Percentiles rank a stretch among this genome's conserved stretches.
Evolutionary conservation across 2,888 invertebrate species (phyloP).

Genomic region (Poecilus cupreus): DNA sequence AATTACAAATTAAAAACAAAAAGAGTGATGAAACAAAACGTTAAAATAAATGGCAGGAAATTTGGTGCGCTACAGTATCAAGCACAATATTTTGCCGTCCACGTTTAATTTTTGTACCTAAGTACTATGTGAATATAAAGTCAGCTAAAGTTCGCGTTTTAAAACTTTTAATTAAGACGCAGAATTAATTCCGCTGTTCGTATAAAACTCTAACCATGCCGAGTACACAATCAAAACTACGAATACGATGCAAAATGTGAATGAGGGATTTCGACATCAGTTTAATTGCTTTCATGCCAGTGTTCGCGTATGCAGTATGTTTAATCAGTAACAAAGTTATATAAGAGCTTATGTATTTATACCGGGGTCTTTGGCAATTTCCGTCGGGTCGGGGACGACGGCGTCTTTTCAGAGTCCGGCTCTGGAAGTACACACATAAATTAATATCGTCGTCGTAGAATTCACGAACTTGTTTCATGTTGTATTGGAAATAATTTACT

Average conservation of each 20-base stretch:
- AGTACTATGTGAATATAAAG: neutral
- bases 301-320: slow-evolving; percentile 16
- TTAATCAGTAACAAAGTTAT: slow-evolving; percentile 42
- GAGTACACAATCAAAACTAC: slow-evolving; percentile 13
- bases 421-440: slow-evolving; percentile 76
- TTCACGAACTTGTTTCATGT: neutral
- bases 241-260: slow-evolving; percentile 32
- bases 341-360: slow-evolving; percentile 81
- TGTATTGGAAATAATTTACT: slow-evolving; percentile 8
- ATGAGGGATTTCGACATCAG: slow-evolving; percentile 6
- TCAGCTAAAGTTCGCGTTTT: neutral
- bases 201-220: slow-evolving; percentile 8
- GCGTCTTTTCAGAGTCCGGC: slow-evolving; percentile 88
- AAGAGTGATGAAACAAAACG: slow-evolving; percentile 7
- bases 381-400: slow-evolving; percentile 92
- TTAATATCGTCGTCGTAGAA: neutral
- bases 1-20: slow-evolving; percentile 1
- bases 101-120: neutral
- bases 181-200: neutral
- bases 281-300: slow-evolving; percentile 45
- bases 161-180: slow-evolving; percentile 16
- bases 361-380: slow-evolving; percentile 98
- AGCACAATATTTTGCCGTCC: neutral
- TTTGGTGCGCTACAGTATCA: slow-evolving; percentile 15
- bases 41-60: neutral